A percentile compares a stretch with the other conserved stretches of the same genome.
Conservation (phyloP, 2,888 invertebrate genomes). For the Cryptocephalus moraei region DNA sequence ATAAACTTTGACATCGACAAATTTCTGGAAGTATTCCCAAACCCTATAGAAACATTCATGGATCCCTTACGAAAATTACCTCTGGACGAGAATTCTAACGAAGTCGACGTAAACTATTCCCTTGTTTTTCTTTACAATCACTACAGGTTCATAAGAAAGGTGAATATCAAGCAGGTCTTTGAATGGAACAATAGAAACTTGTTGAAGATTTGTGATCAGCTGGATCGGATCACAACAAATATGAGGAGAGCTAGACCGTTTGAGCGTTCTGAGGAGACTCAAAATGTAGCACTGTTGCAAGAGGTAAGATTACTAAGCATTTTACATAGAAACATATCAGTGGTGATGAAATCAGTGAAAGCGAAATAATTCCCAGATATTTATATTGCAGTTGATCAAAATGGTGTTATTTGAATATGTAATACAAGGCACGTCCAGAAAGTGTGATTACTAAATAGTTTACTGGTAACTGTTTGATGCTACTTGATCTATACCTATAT, state of each 20-base stretch:
- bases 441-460: too few species aligned
- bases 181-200: slow-evolving; percentile 21
- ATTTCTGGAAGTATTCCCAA: slow-evolving; percentile 25
- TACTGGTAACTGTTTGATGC: too few species aligned
- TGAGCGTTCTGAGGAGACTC: slow-evolving; percentile 11
- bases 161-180: slow-evolving; percentile 24
- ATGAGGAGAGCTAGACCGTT: slow-evolving; percentile 12
- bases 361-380: too few species aligned
- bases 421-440: too few species aligned
- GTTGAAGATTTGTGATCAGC: slow-evolving; percentile 19
- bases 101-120: slow-evolving; percentile 20
- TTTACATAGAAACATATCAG: too few species aligned
- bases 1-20: slow-evolving; percentile 20
- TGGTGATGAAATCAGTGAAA: too few species aligned
- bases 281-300: slow-evolving; percentile 28
- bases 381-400: too few species aligned
- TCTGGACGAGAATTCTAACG: slow-evolving; percentile 15
- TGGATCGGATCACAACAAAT: slow-evolving; percentile 22
- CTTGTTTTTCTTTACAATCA: slow-evolving; percentile 25
- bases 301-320: slow-evolving; percentile 19
- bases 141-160: slow-evolving; percentile 22
- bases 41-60: slow-evolving; percentile 23
- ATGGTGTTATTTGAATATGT: too few species aligned
- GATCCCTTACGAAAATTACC: slow-evolving; percentile 18
- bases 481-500: too few species aligned